These are phyloP conservation scores for Bolinopsis microptera DNA, from an alignment of 37 sponge, comb jelly and placozoan species.

Conservation along the genomic window DNA sequence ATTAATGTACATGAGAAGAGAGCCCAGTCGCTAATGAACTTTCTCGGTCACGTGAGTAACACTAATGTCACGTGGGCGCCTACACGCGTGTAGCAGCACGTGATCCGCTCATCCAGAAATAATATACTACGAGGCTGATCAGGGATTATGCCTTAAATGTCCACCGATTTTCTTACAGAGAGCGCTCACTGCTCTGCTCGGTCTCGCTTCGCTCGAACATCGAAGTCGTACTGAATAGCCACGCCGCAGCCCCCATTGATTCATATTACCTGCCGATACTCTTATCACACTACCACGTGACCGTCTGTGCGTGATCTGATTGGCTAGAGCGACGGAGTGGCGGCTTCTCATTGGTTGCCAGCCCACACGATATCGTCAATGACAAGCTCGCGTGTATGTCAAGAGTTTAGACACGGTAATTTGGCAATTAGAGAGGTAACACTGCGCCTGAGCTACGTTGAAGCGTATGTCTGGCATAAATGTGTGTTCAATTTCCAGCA, in stretches of 20 bases:
- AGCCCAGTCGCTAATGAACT: neutral
- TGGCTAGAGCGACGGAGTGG: neutral
- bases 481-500: conserved; percentile 18
- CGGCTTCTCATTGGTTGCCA: neutral
- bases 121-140: neutral
- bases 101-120: neutral
- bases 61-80: neutral
- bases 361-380: neutral
- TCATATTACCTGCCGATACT: neutral
- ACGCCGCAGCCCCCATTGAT: neutral
- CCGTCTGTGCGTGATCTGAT: neutral
- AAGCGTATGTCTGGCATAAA: conserved; percentile 29
- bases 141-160: neutral
- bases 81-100: neutral
- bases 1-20: conserved; percentile 1
- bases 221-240: neutral
- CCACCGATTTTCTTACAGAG: neutral
- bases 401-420: conserved; percentile 48
- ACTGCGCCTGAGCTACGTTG: neutral
- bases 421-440: conserved; percentile 25
- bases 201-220: no score
- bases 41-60: neutral
- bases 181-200: neutral
- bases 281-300: neutral
- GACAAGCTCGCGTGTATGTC: conserved; percentile 20